Evolutionary conservation across 2,888 invertebrate genomes (phyloP).

Genomic region (Dicroscelio sp.): DNA sequence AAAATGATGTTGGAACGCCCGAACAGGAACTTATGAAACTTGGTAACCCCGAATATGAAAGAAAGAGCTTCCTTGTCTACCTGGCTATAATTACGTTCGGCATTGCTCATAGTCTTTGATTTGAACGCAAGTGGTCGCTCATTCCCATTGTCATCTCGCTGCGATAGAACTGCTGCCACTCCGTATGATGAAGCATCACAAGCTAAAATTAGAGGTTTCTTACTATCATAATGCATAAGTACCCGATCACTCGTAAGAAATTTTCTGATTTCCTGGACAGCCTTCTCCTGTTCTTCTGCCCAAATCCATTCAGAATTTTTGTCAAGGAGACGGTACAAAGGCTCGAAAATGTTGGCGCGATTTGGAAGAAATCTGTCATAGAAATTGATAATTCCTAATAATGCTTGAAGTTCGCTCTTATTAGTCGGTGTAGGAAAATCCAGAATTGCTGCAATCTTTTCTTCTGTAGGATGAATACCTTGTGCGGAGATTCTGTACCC

Average conservation of each 20-base stretch:
- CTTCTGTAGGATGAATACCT: not conserved
- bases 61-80: slow-evolving; percentile 85
- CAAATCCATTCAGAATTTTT: not conserved
- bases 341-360: not conserved
- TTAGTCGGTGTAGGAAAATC: not conserved
- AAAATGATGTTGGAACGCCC: no score
- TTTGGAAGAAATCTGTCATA: slow-evolving; percentile 15
- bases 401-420: slow-evolving; percentile 1
- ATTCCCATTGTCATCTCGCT: slow-evolving; percentile 42
- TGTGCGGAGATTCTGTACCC: not conserved
- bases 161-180: slow-evolving; percentile 86
- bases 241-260: slow-evolving; percentile 57
- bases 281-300: slow-evolving; percentile 75
- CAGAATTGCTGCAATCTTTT: not conserved
- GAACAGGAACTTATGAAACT: no score
- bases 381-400: slow-evolving; percentile 4
- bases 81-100: slow-evolving; percentile 77
- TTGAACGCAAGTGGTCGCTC: no score
- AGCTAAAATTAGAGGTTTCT: slow-evolving; percentile 86
- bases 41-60: no score
- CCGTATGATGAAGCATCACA: slow-evolving; percentile 90
- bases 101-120: slow-evolving; percentile 6
- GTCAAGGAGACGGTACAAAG: slow-evolving; percentile 17
- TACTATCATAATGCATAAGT: slow-evolving; percentile 77
- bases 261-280: slow-evolving; percentile 82